phyloP scores from a whole-genome alignment of 2,113 vertebrate genomes.

The Shinisaurus crocodilurus region DNA sequence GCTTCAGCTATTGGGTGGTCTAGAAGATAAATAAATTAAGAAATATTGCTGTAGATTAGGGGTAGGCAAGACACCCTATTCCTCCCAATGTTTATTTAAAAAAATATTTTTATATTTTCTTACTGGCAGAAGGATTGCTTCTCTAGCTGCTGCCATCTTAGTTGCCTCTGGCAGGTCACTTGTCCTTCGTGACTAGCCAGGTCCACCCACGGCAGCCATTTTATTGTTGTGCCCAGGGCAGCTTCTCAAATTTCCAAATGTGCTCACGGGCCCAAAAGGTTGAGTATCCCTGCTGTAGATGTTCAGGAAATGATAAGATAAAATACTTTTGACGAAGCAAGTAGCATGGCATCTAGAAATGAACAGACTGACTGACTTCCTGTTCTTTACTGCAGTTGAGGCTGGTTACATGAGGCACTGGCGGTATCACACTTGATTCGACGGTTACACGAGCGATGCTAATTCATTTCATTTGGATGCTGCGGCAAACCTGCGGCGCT shows the following conservation, averaged over 20 bases:
- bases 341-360: background rate
- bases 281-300: background rate
- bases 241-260: no score
- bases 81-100: no score
- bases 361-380: background rate
- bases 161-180: no score
- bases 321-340: background rate
- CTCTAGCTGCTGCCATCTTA: no score
- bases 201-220: no score
- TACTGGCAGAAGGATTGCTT: background rate
- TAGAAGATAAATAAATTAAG: no score
- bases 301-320: background rate
- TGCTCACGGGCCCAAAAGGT: no score
- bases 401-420: background rate
- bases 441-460: background rate
- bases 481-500: background rate
- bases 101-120: background rate
- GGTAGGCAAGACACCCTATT: no score
- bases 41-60: no score
- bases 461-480: background rate
- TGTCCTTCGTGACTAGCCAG: no score
- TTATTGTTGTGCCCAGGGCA: no score
- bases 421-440: background rate
- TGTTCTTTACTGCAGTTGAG: background rate
- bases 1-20: no score